Base-by-base conservation (phyloP, 2,113 vertebrate species). In the Cyprinus carpio region DNA sequence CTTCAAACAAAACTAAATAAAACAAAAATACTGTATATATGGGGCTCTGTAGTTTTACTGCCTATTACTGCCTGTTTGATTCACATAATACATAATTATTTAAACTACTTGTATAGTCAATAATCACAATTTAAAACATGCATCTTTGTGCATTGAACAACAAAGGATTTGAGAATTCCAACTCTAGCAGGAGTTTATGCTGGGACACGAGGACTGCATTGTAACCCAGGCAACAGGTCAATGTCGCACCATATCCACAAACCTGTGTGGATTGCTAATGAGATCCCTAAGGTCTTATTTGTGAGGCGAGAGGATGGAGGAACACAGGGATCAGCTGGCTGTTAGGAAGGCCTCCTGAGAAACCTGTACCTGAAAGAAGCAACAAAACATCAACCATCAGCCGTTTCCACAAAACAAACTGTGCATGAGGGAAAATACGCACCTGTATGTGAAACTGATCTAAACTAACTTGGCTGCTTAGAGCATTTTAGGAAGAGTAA, bases 311-410 rank as follows among this genome's bases (percentile, higher is more conserved):
- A 82, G 82, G 34, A 75, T 64, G 64, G 85, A 81, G 74, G 62
- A 84, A 82, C 72, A 78, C 46, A 11, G 74, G 87, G 87, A 87
- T 78, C 85, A 88, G 64, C 77, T 88, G 78, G 85, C 82, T 86
- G 76, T 74, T 31, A 74, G 71, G 56, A 77, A 46, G 67, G 69
- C 78, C 87, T 78, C 71, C 49, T 71, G 82, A 84, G 85, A 62
- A 64, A 46, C 62, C n/a, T 77, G 82, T 54, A 81, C 67, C 29
- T 29, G 40, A 60, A 56, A 79, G 82, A 58, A 82, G 84, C 72
- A 81, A 86, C 84, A 88, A 85, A 88, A 77, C 85, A 87, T 78
- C 43, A 46, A 46, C 10, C 43, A 43, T 43, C 77, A 56, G 46
- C 31, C 49, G 46, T 58, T 76, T 69, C 62, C 27, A 76, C 29